Evolutionary conservation across 2,113 vertebrate genomes (phyloP).

Genomic region (Toxotes chatareus): DNA sequence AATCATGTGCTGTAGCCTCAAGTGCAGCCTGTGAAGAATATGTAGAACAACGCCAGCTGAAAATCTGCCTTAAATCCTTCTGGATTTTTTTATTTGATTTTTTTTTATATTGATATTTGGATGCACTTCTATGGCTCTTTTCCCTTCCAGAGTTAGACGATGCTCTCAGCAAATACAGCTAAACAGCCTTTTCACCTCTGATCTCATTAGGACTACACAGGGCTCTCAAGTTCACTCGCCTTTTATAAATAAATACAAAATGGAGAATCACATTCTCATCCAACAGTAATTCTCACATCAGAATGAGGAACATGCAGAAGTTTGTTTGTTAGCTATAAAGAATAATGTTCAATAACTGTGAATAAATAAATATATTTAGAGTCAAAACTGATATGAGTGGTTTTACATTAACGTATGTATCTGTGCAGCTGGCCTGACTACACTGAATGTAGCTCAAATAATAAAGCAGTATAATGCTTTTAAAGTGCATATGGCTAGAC

Average conservation of each 20-base stretch:
- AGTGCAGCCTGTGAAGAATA: conserved; percentile 27
- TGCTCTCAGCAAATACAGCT: conserved; percentile 25
- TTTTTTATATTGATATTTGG: neutral
- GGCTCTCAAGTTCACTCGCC: conserved; percentile 10
- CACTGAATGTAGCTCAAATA: conserved; percentile 23
- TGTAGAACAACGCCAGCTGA: conserved; percentile 11
- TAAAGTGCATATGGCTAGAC: conserved; percentile 31
- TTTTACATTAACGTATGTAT: conserved; percentile 16
- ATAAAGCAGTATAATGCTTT: conserved; percentile 39
- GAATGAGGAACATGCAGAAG: neutral
- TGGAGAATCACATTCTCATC: neutral
- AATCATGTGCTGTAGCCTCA: conserved; percentile 35
- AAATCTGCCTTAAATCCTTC: conserved; percentile 28
- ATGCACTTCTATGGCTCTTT: conserved; percentile 10
- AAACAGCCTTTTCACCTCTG: conserved; percentile 42
- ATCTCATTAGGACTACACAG: conserved; percentile 39
- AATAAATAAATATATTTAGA: conserved; percentile 14
- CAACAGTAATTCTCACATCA: neutral
- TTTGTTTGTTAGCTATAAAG: neutral
- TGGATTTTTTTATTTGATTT: conserved; percentile 19
- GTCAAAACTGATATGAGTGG: neutral
- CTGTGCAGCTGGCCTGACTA: conserved; percentile 3
- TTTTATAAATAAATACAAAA: conserved; percentile 30
- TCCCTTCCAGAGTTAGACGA: conserved; percentile 1
- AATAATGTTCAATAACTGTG: neutral